phyloP scores from a whole-genome alignment of 2,888 invertebrate genomes.

The Cyaniris semiargus region DNA sequence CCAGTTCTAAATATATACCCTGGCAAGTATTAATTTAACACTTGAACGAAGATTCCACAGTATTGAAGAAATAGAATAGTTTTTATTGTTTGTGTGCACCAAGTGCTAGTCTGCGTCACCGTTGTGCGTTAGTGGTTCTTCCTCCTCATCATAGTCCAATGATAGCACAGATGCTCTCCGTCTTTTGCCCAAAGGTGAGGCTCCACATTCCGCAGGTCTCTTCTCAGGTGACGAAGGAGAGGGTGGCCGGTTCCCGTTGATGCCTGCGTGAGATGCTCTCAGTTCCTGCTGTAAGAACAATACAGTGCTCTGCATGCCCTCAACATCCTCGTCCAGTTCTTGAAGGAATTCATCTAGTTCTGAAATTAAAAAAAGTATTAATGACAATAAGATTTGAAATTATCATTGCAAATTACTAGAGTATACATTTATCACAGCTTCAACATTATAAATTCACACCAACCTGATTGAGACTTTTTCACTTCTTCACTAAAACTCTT shows the following conservation, averaged over 20 bases:
- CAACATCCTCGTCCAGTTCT: conserved; percentile 97
- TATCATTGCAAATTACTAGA: no score
- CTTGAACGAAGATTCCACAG: background rate
- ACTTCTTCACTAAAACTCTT: conserved; percentile 98
- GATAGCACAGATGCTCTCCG: conserved; percentile 86
- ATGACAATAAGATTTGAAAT: background rate
- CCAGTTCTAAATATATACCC: conserved; percentile 23
- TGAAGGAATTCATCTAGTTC: conserved; percentile 97
- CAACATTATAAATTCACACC: conserved; percentile 38
- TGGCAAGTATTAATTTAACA: background rate
- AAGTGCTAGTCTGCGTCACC: conserved; percentile 81
- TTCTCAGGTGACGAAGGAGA: conserved; percentile 60
- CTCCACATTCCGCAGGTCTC: conserved; percentile 67
- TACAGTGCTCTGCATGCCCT: conserved; percentile 99
- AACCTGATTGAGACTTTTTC: conserved; percentile 96
- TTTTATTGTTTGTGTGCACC: conserved; percentile 49
- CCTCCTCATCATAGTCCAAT: conserved; percentile 87
- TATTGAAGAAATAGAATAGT: conserved; percentile 18
- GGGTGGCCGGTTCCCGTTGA: conserved; percentile 62
- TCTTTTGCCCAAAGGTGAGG: conserved; percentile 82
- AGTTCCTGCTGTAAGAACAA: conserved; percentile 96
- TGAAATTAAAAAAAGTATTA: conserved; percentile 58
- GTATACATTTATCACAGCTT: no score
- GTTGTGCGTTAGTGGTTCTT: conserved; percentile 86
- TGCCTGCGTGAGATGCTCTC: conserved; percentile 83